Conservation (phyloP, 1,140 invertebrate genomes). For the Drosophila ogumai region DNA sequence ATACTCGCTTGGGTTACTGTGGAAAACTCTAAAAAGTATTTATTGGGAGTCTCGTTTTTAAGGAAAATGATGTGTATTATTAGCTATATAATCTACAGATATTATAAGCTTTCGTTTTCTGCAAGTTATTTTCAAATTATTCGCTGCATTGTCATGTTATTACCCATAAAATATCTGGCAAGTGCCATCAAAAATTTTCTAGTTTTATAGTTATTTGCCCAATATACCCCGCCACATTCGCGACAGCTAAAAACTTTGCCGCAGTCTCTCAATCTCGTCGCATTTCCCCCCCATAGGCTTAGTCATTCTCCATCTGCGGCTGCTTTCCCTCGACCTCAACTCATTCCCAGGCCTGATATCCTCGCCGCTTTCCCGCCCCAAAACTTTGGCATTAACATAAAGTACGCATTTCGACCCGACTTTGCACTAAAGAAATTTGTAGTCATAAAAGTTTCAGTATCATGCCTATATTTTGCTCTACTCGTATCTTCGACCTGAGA, state of each 20-base stretch:
- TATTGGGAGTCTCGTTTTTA: background rate
- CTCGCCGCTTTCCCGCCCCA: background rate
- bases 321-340: constrained; percentile 21
- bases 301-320: constrained; percentile 35
- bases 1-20: background rate
- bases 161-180: background rate
- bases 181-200: constrained; percentile 1
- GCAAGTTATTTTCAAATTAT: background rate
- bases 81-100: too few species aligned
- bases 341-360: constrained; percentile 7
- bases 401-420: constrained; percentile 58
- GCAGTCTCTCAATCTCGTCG: constrained; percentile 55
- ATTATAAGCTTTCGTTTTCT: too few species aligned
- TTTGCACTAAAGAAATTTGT: constrained; percentile 68
- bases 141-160: background rate
- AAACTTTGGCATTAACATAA: constrained; percentile 55
- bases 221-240: constrained; percentile 1
- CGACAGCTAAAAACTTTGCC: constrained; percentile 36
- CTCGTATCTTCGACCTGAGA: constrained; percentile 35
- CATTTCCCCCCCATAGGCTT: constrained; percentile 22
- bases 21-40: background rate
- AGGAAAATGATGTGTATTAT: background rate
- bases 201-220: constrained; percentile 1
- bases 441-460: constrained; percentile 74
- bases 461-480: constrained; percentile 49